Conservation (phyloP, 2,113 vertebrate species). For the Aldabrachelys gigantea region DNA sequence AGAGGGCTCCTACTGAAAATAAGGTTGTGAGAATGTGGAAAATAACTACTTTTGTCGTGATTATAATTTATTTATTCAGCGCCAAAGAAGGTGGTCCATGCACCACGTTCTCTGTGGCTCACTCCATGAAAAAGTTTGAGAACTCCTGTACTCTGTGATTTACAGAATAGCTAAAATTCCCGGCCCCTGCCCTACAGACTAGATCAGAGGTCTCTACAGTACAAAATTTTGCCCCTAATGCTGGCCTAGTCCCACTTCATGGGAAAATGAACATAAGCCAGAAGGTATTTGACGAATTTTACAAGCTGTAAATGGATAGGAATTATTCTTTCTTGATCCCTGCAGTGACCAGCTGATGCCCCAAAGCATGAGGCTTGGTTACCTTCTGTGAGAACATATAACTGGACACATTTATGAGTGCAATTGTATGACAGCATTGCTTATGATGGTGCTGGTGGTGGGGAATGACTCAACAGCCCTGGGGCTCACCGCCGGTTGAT, state of each 20-base stretch:
- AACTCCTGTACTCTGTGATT: neutral
- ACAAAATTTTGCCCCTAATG: neutral
- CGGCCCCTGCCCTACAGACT: neutral
- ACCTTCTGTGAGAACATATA: neutral
- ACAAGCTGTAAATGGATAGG: neutral
- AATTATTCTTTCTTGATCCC: neutral
- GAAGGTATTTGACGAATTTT: neutral
- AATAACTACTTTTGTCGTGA: neutral
- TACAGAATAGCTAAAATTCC: fast-evolving
- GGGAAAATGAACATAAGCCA: neutral
- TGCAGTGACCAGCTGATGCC: neutral
- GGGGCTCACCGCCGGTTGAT: too few relatives aligned
- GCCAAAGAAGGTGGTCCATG: neutral
- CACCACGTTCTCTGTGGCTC: neutral
- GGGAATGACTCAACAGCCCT: too few relatives aligned
- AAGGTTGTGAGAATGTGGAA: neutral
- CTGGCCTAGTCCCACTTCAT: fast-evolving
- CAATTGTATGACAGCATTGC: neutral
- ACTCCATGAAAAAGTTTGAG: neutral
- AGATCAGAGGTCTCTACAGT: neutral
- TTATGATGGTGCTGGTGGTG: neutral
- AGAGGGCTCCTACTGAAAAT: neutral
- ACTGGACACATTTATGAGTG: fast-evolving
- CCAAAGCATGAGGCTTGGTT: fast-evolving
- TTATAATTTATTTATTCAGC: neutral